Conservation (phyloP, 1,140 invertebrate species). For the Micrasema minimum region DNA sequence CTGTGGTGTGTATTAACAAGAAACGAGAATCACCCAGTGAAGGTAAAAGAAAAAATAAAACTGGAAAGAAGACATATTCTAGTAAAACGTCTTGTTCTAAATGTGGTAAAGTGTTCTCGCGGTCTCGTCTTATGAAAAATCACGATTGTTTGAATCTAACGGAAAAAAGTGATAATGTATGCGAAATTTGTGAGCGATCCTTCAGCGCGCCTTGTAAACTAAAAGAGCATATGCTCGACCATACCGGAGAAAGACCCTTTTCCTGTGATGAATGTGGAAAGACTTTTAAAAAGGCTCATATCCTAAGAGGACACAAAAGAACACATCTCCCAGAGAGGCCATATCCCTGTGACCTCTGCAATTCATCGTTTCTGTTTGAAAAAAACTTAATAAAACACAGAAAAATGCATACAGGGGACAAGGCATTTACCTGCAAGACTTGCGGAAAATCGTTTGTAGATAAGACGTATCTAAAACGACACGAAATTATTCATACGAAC, state of each 20-base stretch:
- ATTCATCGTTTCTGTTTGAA: constrained; percentile 42
- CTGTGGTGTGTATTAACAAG: constrained; percentile 12
- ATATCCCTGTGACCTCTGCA: constrained; percentile 58
- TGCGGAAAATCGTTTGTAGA: constrained; percentile 18
- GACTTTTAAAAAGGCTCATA: constrained; percentile 44
- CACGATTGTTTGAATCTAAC: not conserved
- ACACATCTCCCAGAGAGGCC: constrained; percentile 54
- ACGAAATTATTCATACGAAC: constrained; percentile 57
- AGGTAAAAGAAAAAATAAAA: too few relatives aligned
- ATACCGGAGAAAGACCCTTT: constrained; percentile 68
- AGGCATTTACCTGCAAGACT: not conserved
- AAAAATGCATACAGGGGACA: constrained; percentile 9
- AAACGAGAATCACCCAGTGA: not conserved
- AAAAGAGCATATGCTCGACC: constrained; percentile 37
- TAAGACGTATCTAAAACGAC: constrained; percentile 22
- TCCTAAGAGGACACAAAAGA: constrained; percentile 50
- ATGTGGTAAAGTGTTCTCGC: constrained; percentile 2
- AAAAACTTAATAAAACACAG: constrained; percentile 24
- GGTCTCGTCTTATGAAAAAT: not conserved
- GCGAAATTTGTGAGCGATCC: not conserved
- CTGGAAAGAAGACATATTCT: not conserved
- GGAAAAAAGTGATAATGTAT: not conserved
- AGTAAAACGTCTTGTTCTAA: not conserved
- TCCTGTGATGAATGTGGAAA: constrained; percentile 62
- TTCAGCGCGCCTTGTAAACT: constrained; percentile 6